Conservation (phyloP, 2,113 vertebrate genomes). For the Sisor rabdophorus region DNA sequence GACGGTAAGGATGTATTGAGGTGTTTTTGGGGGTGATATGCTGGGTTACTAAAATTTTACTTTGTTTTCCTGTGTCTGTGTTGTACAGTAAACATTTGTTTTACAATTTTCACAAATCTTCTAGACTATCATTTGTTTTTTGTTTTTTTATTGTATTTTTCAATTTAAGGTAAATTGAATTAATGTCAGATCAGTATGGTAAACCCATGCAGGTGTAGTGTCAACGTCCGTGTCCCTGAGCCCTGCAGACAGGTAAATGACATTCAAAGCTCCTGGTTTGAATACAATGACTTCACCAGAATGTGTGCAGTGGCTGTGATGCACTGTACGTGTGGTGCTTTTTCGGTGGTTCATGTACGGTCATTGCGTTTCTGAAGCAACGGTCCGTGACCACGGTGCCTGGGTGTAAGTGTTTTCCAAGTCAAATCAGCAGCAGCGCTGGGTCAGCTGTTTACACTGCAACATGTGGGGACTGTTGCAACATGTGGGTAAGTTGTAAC, state of each 20-base stretch:
- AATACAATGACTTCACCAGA: constrained; percentile 42
- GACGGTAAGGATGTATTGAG: constrained; percentile 12
- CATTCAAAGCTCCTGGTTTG: constrained; percentile 50
- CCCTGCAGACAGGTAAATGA: constrained; percentile 43
- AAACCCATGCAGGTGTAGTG: constrained; percentile 38
- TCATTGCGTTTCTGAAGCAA: constrained; percentile 68
- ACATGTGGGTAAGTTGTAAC: constrained; percentile 41
- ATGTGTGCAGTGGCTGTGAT: constrained; percentile 23
- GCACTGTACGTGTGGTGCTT: constrained; percentile 51
- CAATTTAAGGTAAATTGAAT: neutral
- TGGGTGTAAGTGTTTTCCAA: constrained; percentile 70
- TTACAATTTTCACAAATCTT: neutral
- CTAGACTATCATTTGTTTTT: no score
- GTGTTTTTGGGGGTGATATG: constrained; percentile 34
- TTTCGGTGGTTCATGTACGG: constrained; percentile 68
- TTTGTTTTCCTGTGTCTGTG: constrained; percentile 13
- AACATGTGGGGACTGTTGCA: constrained; percentile 54
- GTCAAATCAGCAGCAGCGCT: constrained; percentile 71
- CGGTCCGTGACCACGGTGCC: constrained; percentile 77
- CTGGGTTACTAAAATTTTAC: constrained; percentile 8
- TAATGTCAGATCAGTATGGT: neutral
- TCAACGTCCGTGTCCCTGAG: constrained; percentile 45
- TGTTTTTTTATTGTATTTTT: no score
- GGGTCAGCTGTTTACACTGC: constrained; percentile 67
- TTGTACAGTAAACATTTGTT: neutral